These are phyloP conservation scores for Alauda arvensis DNA, from an alignment of 2,797 vertebrate genomes.

Conservation along the genomic window DNA sequence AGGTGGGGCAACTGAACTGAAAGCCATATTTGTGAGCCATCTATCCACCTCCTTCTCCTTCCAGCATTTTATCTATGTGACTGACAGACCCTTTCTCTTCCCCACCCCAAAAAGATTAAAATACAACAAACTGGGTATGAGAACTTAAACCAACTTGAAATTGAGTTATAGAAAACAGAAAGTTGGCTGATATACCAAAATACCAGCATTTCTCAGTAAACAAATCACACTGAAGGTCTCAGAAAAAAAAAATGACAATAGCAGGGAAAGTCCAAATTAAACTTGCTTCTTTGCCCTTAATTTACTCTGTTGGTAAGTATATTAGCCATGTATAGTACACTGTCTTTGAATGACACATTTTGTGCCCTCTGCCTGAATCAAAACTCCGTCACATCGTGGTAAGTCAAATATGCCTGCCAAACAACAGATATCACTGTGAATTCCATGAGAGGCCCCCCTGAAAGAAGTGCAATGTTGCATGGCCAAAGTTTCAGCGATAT, in stretches of 20 bases:
- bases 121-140: neutral
- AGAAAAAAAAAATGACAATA: neutral
- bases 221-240: neutral
- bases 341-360: neutral
- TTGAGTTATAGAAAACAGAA: neutral
- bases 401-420: neutral
- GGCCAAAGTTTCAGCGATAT: neutral
- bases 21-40: neutral
- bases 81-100: neutral
- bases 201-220: neutral
- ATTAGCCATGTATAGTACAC: neutral
- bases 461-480: neutral
- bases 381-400: neutral
- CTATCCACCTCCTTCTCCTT: neutral
- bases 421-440: neutral
- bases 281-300: constrained; percentile 3
- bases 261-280: constrained; percentile 33
- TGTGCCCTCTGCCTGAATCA: neutral
- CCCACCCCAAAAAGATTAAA: neutral
- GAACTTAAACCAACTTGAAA: neutral
- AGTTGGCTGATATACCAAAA: neutral
- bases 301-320: neutral
- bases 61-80: neutral
- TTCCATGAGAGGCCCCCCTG: neutral
- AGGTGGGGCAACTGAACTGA: neutral